Evolutionary conservation across 2,113 vertebrate genomes (phyloP).

Genomic region (Halichoerus grypus): DNA sequence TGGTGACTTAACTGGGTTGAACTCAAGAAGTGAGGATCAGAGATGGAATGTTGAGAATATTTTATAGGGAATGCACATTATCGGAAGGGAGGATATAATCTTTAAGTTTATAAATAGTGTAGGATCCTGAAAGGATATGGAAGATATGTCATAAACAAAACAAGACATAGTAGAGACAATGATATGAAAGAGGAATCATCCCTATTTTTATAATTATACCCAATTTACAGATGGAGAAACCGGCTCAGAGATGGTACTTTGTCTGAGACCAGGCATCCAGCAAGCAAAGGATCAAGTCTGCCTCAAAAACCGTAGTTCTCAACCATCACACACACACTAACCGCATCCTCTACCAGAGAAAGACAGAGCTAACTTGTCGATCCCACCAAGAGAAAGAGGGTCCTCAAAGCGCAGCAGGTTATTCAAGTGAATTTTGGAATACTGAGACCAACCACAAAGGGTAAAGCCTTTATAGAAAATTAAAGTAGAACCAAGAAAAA

Average conservation of each 20-base stretch:
- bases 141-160: background rate
- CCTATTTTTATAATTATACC: background rate
- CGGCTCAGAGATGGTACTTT: background rate
- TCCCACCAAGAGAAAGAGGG: background rate
- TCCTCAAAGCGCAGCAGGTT: accelerated
- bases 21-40: background rate
- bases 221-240: background rate
- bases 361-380: no score
- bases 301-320: background rate
- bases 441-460: background rate
- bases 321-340: accelerated
- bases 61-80: background rate
- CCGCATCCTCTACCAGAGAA: background rate
- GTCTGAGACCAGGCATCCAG: background rate
- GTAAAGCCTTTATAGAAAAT: background rate
- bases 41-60: background rate
- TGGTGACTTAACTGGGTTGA: background rate
- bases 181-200: background rate
- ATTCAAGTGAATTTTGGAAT: background rate
- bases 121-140: background rate
- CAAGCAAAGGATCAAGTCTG: background rate
- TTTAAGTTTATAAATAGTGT: background rate
- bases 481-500: background rate
- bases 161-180: background rate
- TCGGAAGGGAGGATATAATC: background rate